These are phyloP conservation scores for Pachyuromys duprasi DNA, from an alignment of 2,797 vertebrate genomes.

Conservation along the genomic window DNA sequence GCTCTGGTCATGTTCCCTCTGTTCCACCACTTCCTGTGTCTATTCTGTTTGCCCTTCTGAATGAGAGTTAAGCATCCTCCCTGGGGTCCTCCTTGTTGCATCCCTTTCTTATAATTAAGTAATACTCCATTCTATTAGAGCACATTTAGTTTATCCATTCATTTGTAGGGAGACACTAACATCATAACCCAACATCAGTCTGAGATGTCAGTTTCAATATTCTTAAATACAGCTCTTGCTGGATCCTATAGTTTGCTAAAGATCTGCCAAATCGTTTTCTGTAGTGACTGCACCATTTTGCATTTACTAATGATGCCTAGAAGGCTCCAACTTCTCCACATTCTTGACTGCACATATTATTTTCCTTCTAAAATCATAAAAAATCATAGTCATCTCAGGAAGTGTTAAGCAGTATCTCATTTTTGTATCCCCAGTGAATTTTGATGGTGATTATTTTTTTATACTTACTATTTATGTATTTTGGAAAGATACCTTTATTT, in stretches of 20 bases:
- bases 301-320: not conserved
- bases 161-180: not conserved
- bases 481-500: not conserved
- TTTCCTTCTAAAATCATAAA: not conserved
- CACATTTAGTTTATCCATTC: not conserved
- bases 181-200: not conserved
- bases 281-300: too few species aligned
- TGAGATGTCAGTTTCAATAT: not conserved
- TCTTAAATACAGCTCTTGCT: not conserved
- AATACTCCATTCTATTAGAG: not conserved
- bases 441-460: not conserved
- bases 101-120: not conserved
- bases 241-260: not conserved
- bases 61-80: too few species aligned
- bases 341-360: not conserved
- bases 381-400: not conserved
- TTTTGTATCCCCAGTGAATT: not conserved
- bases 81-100: not conserved
- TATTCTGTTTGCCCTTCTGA: too few species aligned
- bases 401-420: not conserved
- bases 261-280: not conserved
- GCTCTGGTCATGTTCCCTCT: too few species aligned
- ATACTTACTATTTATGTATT: not conserved
- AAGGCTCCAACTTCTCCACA: not conserved
- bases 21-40: too few species aligned